A percentile compares a stretch with the other conserved stretches of the same genome.
These are phyloP conservation scores for Micrastur ruficollis DNA, from an alignment of 2,797 vertebrate genomes.

Conservation along the genomic window DNA sequence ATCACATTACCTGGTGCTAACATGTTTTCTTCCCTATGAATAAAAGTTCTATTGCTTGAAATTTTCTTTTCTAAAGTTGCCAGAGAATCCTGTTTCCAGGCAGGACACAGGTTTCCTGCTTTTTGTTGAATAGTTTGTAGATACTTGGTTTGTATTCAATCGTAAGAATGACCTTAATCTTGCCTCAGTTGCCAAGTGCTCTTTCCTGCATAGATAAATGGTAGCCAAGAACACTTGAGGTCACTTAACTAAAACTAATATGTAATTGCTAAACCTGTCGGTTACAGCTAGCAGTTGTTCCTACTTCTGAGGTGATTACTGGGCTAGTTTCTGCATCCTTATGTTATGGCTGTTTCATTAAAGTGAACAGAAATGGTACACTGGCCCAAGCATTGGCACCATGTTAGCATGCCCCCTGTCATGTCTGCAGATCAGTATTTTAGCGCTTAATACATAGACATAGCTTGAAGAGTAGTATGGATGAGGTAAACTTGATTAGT, in stretches of 20 bases:
- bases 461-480: neutral
- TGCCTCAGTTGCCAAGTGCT: neutral
- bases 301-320: neutral
- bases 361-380: neutral
- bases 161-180: neutral
- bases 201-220: neutral
- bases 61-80: neutral
- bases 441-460: neutral
- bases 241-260: neutral
- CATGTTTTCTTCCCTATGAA: neutral
- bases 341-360: fast-evolving
- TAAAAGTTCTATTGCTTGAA: neutral
- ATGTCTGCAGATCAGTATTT: neutral
- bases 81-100: neutral
- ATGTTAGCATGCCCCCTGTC: neutral
- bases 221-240: neutral
- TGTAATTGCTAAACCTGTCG: neutral
- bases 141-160: neutral
- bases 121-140: neutral
- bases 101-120: neutral
- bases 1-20: neutral
- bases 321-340: neutral
- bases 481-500: neutral
- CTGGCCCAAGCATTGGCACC: neutral
- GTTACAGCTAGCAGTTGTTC: neutral